Evolutionary conservation across 2,113 vertebrate species (phyloP), one percentile per base, ranked within the genome.

Genomic region (Perca schrenkii): DNA sequence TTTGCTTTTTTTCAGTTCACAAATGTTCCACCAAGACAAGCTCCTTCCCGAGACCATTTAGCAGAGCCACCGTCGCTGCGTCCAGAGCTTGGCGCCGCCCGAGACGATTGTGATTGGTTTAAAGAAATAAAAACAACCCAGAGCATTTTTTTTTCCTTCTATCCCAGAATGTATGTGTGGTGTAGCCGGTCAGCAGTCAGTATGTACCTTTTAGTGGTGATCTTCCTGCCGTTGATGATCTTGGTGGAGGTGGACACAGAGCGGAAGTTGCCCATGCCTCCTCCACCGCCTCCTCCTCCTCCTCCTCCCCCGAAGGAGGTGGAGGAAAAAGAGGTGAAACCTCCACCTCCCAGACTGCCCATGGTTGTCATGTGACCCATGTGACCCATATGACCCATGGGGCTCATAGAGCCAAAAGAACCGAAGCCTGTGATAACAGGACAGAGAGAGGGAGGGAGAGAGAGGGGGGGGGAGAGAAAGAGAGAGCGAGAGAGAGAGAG

Each of bases 171-270:
- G 40, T 10, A 43, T 11, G 40, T 43, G 10, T 43, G 8, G 40
- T 10, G 40, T 43, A 43, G 40, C 40, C 10, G 19, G 0, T 25
- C 3, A 16, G 5, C 8, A 25, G 0, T 25, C 2, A 16, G 3
- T 22, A 25, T 12, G 0, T 95, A 98, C 98, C 91, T 98, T 93
- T 98, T 99, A 19, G 97, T 99, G 40, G 96, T 98, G 90, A 99
- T 96, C 94, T 97, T 99, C 88, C 95, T 97, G 93, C 97, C 98
- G 3, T 98, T 97, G 80, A 99, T 86, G 75, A 96, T 96, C 92
- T 98, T 99, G 83, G 97, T 97, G 72, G 98, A 98, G 34, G 97
- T 97, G 19, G 98, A 99, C 76, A 99, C 92, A 0, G 97, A 99
- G 83, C 97, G 98, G 92, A 97, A 98, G 95, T 92, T 98, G 21